Evolutionary conservation across 1,140 invertebrate species (phyloP).

Genomic region (Idris sp.): DNA sequence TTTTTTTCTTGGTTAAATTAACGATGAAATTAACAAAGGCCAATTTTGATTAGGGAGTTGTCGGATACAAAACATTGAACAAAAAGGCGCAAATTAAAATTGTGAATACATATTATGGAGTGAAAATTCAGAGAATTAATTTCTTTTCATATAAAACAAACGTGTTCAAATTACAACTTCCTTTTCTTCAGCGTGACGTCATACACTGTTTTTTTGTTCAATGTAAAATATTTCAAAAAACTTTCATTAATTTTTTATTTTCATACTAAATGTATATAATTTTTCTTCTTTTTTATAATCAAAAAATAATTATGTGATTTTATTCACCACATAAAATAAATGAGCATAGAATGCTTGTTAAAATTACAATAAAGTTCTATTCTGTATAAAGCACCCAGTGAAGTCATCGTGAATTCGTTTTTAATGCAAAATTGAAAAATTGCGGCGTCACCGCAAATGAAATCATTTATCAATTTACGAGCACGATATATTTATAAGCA

Average conservation of each 20-base stretch:
- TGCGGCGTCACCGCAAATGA: slow-evolving; percentile 35
- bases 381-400: slow-evolving; percentile 1
- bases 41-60: slow-evolving; percentile 3
- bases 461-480: slow-evolving; percentile 35
- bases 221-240: slow-evolving; percentile 24
- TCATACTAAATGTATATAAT: too few species aligned
- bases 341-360: slow-evolving; percentile 19
- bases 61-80: not conserved
- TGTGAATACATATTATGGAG: slow-evolving; percentile 10
- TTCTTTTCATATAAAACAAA: slow-evolving; percentile 10
- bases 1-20: not conserved
- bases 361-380: slow-evolving; percentile 26
- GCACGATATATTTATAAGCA: slow-evolving; percentile 29
- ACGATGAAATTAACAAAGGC: not conserved
- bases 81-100: slow-evolving; percentile 1
- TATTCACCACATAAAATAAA: slow-evolving; percentile 29
- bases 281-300: too few species aligned
- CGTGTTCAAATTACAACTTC: slow-evolving; percentile 15
- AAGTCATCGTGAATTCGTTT: slow-evolving; percentile 22
- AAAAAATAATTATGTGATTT: slow-evolving; percentile 11
- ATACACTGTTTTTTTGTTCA: slow-evolving; percentile 1
- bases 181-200: slow-evolving; percentile 7
- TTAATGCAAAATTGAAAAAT: slow-evolving; percentile 21
- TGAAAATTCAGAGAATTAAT: slow-evolving; percentile 13
- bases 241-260: slow-evolving; percentile 16